A percentile compares a stretch with the other conserved stretches of the same genome.
Conservation (phyloP, 1,140 invertebrate genomes). For the Triops cancriformis region DNA sequence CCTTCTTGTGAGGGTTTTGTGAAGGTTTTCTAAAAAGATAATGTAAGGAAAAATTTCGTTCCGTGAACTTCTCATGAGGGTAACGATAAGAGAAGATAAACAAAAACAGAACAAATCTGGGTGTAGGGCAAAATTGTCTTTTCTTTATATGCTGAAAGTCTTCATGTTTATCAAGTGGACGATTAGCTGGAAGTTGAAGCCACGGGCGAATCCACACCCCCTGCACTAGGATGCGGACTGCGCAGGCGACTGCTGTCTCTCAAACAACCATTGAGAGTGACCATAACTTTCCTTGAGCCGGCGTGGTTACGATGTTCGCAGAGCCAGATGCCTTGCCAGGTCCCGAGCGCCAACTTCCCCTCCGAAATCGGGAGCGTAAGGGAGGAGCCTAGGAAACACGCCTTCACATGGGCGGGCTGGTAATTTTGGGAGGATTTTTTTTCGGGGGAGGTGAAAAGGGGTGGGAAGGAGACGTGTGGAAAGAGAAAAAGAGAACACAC, state of each 20-base stretch:
- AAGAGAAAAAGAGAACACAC: conserved; percentile 22
- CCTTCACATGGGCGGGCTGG: conserved; percentile 94
- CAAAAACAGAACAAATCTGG: not conserved
- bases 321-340: conserved; percentile 96
- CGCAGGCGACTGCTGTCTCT: conserved; percentile 68
- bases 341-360: conserved; percentile 86
- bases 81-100: not conserved
- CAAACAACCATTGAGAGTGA: conserved; percentile 81
- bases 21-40: too few species aligned
- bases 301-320: conserved; percentile 94
- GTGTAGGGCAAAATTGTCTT: not conserved
- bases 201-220: conserved; percentile 28
- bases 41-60: too few species aligned
- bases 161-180: conserved; percentile 19
- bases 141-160: not conserved
- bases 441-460: conserved; percentile 15
- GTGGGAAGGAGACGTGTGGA: not conserved
- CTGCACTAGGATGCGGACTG: conserved; percentile 19
- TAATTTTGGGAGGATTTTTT: conserved; percentile 29
- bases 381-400: conserved; percentile 89
- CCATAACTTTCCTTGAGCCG: conserved; percentile 80
- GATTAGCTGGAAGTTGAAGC: conserved; percentile 29
- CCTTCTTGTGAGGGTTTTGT: too few species aligned
- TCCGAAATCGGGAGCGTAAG: conserved; percentile 92
- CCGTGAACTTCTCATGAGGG: too few species aligned